A percentile compares a stretch with the other conserved stretches of the same genome.
Evolutionary conservation across 64 coral and sea anemone species (phyloP).

Genomic region (Montipora foliosa): DNA sequence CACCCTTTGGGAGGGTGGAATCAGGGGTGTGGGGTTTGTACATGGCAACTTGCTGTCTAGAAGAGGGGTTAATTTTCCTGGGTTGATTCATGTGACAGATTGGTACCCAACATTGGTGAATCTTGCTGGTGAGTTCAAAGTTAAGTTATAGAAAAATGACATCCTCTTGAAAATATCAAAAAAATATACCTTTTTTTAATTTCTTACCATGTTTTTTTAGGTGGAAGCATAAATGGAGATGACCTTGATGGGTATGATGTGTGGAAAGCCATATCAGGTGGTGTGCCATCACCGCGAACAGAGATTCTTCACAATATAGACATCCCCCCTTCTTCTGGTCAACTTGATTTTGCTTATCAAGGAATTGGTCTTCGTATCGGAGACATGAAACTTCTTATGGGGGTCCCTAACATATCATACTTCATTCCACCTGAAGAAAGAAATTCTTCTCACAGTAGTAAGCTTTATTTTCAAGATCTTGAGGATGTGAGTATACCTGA

Average conservation of each 20-base stretch:
- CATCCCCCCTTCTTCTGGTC: background rate
- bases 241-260: slow-evolving; percentile 78
- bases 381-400: slow-evolving; percentile 77
- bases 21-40: slow-evolving; percentile 88
- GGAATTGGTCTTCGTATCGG: slow-evolving; percentile 62
- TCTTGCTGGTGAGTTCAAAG: slow-evolving; percentile 63
- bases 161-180: background rate
- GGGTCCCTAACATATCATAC: slow-evolving; percentile 70
- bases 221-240: slow-evolving; percentile 22
- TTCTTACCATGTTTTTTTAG: background rate
- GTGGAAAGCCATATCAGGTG: slow-evolving; percentile 79
- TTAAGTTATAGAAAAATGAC: background rate
- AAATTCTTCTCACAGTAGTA: background rate
- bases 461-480: background rate
- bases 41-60: slow-evolving; percentile 65
- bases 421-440: slow-evolving; percentile 73
- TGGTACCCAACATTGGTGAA: slow-evolving; percentile 86
- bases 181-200: background rate
- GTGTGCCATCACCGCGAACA: slow-evolving; percentile 64
- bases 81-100: slow-evolving; percentile 79
- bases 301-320: slow-evolving; percentile 94
- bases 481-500: slow-evolving; percentile 1
- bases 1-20: slow-evolving; percentile 92
- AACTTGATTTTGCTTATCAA: slow-evolving; percentile 50
- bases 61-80: slow-evolving; percentile 65